Evolutionary conservation across 2,888 invertebrate species (phyloP).

Genomic region (Malthinus seriepunctatus): DNA sequence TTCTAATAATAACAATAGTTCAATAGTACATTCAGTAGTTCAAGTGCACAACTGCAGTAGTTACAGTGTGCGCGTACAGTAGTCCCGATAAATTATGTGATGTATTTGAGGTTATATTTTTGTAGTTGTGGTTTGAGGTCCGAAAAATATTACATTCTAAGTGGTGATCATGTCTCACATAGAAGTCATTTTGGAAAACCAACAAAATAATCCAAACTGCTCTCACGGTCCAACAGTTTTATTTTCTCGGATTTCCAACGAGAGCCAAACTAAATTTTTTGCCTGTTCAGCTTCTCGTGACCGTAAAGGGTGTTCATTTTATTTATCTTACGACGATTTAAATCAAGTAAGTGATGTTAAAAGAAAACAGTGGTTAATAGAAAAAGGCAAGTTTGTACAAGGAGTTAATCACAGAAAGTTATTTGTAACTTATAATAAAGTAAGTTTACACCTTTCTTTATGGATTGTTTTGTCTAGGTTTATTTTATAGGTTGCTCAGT

Average conservation of each 20-base stretch:
- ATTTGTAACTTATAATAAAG: conserved; percentile 59
- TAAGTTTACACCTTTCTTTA: conserved; percentile 42
- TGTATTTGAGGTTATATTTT: background rate
- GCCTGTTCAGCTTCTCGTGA: conserved; percentile 85
- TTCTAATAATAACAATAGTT: background rate
- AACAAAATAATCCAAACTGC: conserved; percentile 69
- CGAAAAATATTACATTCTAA: too few relatives aligned
- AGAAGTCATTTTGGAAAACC: conserved; percentile 61
- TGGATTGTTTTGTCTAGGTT: background rate
- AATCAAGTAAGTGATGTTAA: conserved; percentile 53
- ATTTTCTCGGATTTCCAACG: conserved; percentile 59
- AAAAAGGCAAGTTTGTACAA: conserved; percentile 54
- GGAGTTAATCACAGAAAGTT: conserved; percentile 60
- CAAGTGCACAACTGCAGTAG: too few relatives aligned
- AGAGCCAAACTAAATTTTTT: conserved; percentile 64
- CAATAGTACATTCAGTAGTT: background rate
- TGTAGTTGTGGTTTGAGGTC: too few relatives aligned
- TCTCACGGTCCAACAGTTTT: conserved; percentile 77
- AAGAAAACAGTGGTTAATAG: conserved; percentile 57
- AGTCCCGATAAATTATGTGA: background rate
- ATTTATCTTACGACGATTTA: conserved; percentile 59
- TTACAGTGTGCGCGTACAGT: background rate
- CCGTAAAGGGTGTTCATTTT: conserved; percentile 75
- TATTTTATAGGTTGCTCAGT: conserved; percentile 53
- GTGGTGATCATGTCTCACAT: conserved; percentile 49